Evolutionary conservation across 2,113 vertebrate genomes (phyloP), one percentile per base, ranked within the genome.

Genomic region (Octodon degus): DNA sequence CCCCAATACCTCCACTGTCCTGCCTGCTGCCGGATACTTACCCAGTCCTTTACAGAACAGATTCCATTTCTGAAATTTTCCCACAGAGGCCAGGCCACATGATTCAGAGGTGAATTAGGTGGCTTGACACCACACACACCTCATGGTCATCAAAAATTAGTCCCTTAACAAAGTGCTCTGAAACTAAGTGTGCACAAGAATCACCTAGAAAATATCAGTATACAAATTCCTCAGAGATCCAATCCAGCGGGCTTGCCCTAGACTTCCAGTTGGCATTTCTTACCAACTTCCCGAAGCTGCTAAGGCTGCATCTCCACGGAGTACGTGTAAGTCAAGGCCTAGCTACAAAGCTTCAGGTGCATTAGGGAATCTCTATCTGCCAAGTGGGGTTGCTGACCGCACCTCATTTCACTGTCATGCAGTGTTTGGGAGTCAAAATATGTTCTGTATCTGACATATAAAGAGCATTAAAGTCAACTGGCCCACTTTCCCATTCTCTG

Each of bases 391-490:
- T 24, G 2, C 47, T 58, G 24, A 34, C 24, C 20, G 24, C 55
- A 65, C 37, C n/a, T 90, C 81, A 84, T 3, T 50, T 34, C 14
- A 67, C 43, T 43, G 8, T 65, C 47, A 24, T 13, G 17, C 24
- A 84, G 58, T 81, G 95, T 55, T 62, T 13, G 76, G 30, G 5
- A 67, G 85, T 81, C 63, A 96, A 92, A 47, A 34, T 34, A 34
- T 14, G 37, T 37, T 55, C 43, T 62, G 17, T 43, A 1, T 79
- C 92, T 87, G 19, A 6, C 83, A 60, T 72, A 87, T 67, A 60
- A 2, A 16, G 9, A 47, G 55, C 65, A 74, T 88, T 92, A 87
- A 87, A 90, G 74, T 40, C 65, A 81, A 79, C 67, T 47, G 6
- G 70, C 67, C 17, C 11, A 80, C 30, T 12, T 93, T 63, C 40